Evolutionary conservation across 2,113 vertebrate species (phyloP).

Genomic region (Cyanoramphus novaezelandiae): DNA sequence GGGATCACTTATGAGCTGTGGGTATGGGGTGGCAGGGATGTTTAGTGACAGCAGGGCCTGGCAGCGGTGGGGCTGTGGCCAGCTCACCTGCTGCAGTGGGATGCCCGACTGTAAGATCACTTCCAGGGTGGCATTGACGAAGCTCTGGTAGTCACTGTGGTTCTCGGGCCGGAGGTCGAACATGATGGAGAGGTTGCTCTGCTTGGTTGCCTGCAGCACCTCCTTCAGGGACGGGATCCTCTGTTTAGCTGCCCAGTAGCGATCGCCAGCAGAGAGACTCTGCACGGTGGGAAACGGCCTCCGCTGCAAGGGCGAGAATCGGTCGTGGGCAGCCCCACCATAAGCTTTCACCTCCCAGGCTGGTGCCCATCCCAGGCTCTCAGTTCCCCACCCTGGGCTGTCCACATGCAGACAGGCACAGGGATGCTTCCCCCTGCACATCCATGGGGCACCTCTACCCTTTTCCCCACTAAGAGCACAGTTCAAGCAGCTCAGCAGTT

Average conservation of each 20-base stretch:
- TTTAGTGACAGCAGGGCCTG: background rate
- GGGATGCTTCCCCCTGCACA: background rate
- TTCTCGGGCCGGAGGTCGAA: conserved; percentile 84
- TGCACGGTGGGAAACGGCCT: conserved; percentile 79
- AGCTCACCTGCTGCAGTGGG: conserved; percentile 73
- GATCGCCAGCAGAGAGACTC: conserved; percentile 73
- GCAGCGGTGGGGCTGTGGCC: background rate
- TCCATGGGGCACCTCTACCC: background rate
- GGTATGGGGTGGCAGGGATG: background rate
- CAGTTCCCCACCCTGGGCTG: background rate
- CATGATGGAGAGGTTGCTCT: conserved; percentile 81
- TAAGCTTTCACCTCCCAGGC: background rate
- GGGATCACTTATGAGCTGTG: background rate
- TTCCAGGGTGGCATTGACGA: conserved; percentile 70
- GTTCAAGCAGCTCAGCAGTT: background rate
- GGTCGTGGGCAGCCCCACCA: background rate
- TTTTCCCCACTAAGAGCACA: background rate
- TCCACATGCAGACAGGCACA: background rate
- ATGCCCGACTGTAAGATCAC: conserved; percentile 75
- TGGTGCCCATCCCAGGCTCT: background rate
- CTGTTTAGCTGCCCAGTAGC: conserved; percentile 64
- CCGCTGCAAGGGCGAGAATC: conserved; percentile 67
- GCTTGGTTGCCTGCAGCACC: conserved; percentile 70
- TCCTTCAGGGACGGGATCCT: conserved; percentile 76
- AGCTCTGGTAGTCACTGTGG: conserved; percentile 67